phyloP scores from a whole-genome alignment of 2,888 invertebrate species.

The Pterostichus madidus region DNA sequence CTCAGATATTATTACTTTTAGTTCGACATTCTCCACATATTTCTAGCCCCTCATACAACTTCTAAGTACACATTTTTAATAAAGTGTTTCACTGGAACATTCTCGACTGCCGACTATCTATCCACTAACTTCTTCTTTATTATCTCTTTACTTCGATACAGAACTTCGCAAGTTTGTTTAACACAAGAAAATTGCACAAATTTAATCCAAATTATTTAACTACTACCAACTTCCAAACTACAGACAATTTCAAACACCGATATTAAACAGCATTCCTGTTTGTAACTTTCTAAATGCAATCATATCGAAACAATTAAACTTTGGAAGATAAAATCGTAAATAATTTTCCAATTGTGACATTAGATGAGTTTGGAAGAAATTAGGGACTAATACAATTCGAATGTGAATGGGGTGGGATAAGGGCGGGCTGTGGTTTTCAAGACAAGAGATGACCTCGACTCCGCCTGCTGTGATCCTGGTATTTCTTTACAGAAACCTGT shows the following conservation, averaged over 20 bases:
- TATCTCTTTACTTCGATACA: conserved; percentile 57
- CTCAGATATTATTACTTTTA: conserved; percentile 62
- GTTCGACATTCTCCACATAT: conserved; percentile 62
- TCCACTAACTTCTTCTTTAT: conserved; percentile 57
- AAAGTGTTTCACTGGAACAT: conserved; percentile 45
- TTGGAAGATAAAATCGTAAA: neutral
- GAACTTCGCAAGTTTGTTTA: conserved; percentile 50
- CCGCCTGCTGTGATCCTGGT: neutral
- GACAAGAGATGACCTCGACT: conserved; percentile 43
- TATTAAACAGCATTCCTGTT: conserved; percentile 37
- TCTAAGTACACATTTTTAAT: conserved; percentile 58
- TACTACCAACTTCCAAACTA: conserved; percentile 48
- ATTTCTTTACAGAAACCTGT: conserved; percentile 49
- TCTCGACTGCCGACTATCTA: conserved; percentile 27
- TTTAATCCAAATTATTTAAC: conserved; percentile 60
- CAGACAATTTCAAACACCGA: conserved; percentile 33
- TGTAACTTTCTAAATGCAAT: conserved; percentile 30
- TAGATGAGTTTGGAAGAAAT: neutral
- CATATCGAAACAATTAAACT: conserved; percentile 40
- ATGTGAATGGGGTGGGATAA: neutral
- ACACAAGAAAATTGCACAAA: conserved; percentile 55
- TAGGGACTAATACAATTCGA: neutral
- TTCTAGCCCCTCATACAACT: conserved; percentile 43
- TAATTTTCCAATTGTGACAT: conserved; percentile 3
- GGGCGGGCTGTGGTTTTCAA: neutral